These are phyloP conservation scores for Isotomurus palustris DNA, from an alignment of 2,888 invertebrate genomes.

Conservation along the genomic window DNA sequence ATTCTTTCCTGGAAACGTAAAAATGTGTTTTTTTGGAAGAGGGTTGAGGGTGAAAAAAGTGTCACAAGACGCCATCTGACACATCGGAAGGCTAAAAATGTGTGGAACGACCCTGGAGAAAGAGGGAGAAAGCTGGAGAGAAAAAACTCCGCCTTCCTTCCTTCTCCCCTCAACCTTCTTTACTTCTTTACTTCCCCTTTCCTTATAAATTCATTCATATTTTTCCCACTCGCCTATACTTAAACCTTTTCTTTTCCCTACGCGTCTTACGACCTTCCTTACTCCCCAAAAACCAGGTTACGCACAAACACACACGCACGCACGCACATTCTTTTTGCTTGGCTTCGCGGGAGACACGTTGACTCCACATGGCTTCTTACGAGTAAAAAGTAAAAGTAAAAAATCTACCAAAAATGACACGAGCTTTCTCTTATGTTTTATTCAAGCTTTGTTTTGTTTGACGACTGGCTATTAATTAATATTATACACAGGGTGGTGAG, in stretches of 20 bases:
- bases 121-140: conserved; percentile 3
- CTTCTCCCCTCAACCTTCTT: neutral
- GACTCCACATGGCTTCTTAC: too few relatives aligned
- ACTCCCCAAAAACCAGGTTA: too few relatives aligned
- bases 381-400: too few relatives aligned
- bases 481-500: too few relatives aligned
- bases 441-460: too few relatives aligned
- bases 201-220: neutral
- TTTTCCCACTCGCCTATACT: neutral
- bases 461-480: too few relatives aligned
- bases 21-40: conserved; percentile 12
- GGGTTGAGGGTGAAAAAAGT: conserved; percentile 37
- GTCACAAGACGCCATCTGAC: conserved; percentile 45
- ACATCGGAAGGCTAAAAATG: conserved; percentile 26
- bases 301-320: too few relatives aligned
- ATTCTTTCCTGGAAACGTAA: neutral
- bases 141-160: neutral
- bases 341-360: too few relatives aligned
- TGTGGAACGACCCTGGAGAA: neutral
- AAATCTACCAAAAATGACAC: neutral
- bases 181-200: neutral
- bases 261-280: neutral
- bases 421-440: neutral
- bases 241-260: neutral
- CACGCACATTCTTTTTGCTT: too few relatives aligned